Percentiles rank a stretch among this genome's conserved stretches.
These are phyloP conservation scores for Enoplosus armatus DNA, from an alignment of 2,797 vertebrate genomes.

Conservation along the genomic window DNA sequence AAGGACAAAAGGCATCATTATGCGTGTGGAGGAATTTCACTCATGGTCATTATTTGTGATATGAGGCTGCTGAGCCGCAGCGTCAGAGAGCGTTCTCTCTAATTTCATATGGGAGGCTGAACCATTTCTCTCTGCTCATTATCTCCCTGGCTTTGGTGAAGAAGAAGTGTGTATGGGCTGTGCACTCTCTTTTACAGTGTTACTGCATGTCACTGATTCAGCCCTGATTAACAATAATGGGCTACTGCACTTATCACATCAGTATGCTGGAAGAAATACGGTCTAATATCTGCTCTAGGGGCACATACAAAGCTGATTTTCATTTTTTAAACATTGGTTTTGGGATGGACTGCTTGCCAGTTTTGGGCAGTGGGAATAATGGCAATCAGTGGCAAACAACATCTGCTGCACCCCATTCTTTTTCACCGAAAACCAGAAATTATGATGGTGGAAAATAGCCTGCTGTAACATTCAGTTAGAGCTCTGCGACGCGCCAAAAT, in stretches of 20 bases:
- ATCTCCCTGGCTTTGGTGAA: conserved; percentile 40
- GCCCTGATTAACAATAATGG: conserved; percentile 55
- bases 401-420: conserved; percentile 11
- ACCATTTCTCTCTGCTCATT: conserved; percentile 49
- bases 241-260: conserved; percentile 37
- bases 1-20: conserved; percentile 71
- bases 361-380: conserved; percentile 37
- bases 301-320: conserved; percentile 24
- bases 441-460: conserved; percentile 41
- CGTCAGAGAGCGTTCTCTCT: conserved; percentile 50
- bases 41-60: conserved; percentile 69
- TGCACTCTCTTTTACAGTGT: conserved; percentile 24
- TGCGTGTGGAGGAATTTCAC: conserved; percentile 53
- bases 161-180: conserved; percentile 7
- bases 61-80: conserved; percentile 47
- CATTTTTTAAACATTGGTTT: conserved; percentile 26
- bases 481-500: conserved; percentile 6
- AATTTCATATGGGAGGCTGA: conserved; percentile 57
- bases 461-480: conserved; percentile 19
- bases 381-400: conserved; percentile 22
- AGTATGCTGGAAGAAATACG: conserved; percentile 18
- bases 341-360: conserved; percentile 13
- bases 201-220: conserved; percentile 44
- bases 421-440: conserved; percentile 39
- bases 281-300: conserved; percentile 38